Conservation (phyloP, 2,888 invertebrate genomes). For the Conchocele bisecta region DNA sequence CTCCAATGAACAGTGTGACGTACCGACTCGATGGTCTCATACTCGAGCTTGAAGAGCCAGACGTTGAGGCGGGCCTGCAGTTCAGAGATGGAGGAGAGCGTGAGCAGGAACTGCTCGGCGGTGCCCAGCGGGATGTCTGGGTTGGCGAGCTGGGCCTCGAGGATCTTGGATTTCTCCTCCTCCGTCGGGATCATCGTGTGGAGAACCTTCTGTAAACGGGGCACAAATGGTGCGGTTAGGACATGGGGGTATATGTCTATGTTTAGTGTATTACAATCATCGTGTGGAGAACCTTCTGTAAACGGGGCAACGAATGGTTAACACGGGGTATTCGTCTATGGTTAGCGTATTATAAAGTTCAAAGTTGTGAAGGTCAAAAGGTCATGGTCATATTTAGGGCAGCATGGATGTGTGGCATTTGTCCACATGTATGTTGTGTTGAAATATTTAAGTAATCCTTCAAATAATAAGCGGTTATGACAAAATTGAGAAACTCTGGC, state of each 20-base stretch:
- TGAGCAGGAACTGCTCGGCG: slow-evolving; percentile 99
- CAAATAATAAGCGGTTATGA: too few species aligned
- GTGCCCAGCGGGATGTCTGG: slow-evolving; percentile 94
- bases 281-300: slow-evolving; percentile 92
- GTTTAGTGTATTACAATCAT: too few species aligned
- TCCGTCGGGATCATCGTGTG: slow-evolving; percentile 98
- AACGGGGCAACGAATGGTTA: slow-evolving; percentile 23
- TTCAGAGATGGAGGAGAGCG: slow-evolving; percentile 97
- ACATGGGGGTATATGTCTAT: too few species aligned
- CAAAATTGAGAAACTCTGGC: too few species aligned
- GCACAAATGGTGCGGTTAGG: neutral
- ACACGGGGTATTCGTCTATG: too few species aligned
- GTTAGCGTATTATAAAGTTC: too few species aligned
- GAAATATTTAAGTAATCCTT: too few species aligned
- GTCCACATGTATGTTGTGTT: too few species aligned
- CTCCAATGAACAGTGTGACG: slow-evolving; percentile 48
- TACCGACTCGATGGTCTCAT: slow-evolving; percentile 96
- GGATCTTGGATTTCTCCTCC: slow-evolving; percentile 97
- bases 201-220: slow-evolving; percentile 89
- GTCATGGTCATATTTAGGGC: too few species aligned
- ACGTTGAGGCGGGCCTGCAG: slow-evolving; percentile 95
- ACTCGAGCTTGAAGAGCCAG: slow-evolving; percentile 99
- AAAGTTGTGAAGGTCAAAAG: too few species aligned
- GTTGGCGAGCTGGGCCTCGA: slow-evolving; percentile 96
- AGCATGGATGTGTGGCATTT: too few species aligned